These are phyloP conservation scores for Scelioninae gen. 1 DNA, from an alignment of 2,888 invertebrate genomes.

Conservation along the genomic window DNA sequence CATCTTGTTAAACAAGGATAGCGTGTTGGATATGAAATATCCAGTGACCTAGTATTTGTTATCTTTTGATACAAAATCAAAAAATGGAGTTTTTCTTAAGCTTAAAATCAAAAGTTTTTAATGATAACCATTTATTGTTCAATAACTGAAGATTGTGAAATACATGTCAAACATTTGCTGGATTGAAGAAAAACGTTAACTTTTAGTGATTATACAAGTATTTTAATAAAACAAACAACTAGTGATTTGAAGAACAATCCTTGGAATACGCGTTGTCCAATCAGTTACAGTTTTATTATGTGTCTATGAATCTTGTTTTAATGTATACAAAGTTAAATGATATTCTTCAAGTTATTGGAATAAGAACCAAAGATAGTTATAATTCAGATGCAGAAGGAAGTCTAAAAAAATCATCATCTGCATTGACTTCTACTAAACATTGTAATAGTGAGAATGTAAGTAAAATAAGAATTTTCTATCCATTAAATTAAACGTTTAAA, in stretches of 20 bases:
- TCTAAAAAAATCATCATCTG: conserved; percentile 80
- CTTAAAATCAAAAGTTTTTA: conserved; percentile 29
- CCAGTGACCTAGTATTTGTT: conserved; percentile 9
- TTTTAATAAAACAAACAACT: no score
- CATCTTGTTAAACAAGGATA: conserved; percentile 23
- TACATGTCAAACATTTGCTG: no score
- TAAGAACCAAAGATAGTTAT: conserved; percentile 77
- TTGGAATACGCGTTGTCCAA: no score
- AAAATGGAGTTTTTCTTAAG: conserved; percentile 2
- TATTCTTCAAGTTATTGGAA: conserved; percentile 84
- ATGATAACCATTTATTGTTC: no score
- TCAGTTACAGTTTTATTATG: no score
- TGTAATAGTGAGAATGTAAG: conserved; percentile 34
- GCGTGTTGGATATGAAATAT: conserved; percentile 17
- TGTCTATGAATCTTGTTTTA: no score
- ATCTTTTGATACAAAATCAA: conserved; percentile 29
- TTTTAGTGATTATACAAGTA: no score
- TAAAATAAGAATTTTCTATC: not conserved
- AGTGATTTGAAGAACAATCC: no score
- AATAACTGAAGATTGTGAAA: no score
- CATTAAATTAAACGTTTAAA: no score
- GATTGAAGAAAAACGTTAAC: no score
- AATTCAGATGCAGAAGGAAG: conserved; percentile 73
- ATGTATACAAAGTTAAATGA: conserved; percentile 86
- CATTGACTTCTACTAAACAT: conserved; percentile 70